Conservation (phyloP, 1,140 invertebrate genomes). For the Ips nitidus region DNA sequence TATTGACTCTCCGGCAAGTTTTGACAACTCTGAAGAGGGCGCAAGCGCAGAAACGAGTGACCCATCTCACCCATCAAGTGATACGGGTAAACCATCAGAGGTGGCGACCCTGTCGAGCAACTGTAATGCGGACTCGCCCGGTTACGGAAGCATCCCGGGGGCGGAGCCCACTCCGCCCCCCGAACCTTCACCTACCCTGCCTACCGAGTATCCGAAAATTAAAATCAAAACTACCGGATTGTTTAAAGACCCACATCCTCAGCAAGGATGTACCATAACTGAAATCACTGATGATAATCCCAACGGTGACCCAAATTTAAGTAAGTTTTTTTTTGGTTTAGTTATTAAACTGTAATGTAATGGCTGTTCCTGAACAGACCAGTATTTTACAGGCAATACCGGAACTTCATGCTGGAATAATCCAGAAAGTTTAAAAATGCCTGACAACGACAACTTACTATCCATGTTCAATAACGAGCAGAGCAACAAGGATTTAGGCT, state of each 20-base stretch:
- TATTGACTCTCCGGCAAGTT: slow-evolving; percentile 16
- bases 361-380: slow-evolving; percentile 27
- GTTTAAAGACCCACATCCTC: slow-evolving; percentile 44
- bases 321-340: slow-evolving; percentile 35
- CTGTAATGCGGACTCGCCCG: slow-evolving; percentile 9
- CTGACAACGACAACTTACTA: slow-evolving; percentile 44
- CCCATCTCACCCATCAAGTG: not conserved
- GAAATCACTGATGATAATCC: slow-evolving; percentile 49
- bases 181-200: slow-evolving; percentile 40
- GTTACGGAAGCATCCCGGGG: slow-evolving; percentile 42
- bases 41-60: not conserved
- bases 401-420: slow-evolving; percentile 36
- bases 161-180: slow-evolving; percentile 46
- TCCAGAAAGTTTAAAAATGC: slow-evolving; percentile 46
- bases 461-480: slow-evolving; percentile 50
- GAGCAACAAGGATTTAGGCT: slow-evolving; percentile 49
- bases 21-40: not conserved
- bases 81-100: not conserved
- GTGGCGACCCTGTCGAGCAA: not conserved
- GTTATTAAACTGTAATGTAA: not conserved
- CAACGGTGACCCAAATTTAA: slow-evolving; percentile 38
- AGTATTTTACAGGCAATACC: slow-evolving; percentile 24
- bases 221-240: slow-evolving; percentile 48
- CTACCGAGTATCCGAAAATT: slow-evolving; percentile 47
- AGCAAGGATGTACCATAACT: slow-evolving; percentile 40